Evolutionary conservation across 2,113 vertebrate species (phyloP), one percentile per base, ranked within the genome.

Genomic region (Muntiacus muntjak): DNA sequence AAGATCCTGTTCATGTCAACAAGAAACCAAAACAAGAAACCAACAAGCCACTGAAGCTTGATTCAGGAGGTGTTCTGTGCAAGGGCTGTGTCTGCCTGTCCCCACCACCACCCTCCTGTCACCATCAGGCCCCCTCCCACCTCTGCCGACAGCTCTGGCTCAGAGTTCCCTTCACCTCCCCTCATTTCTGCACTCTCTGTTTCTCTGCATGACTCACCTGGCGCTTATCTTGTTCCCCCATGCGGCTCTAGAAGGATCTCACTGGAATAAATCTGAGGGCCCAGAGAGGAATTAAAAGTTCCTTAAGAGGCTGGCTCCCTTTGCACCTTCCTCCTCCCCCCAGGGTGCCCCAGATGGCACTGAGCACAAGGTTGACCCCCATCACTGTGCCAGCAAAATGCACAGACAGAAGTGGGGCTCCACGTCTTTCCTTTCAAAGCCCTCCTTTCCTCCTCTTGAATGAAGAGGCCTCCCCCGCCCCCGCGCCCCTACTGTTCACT

Each of bases 201-300:
- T 10, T 11, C 45, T 85, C 83, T 26, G 83, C 6, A 2, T 13
- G 12, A 21, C 52, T n/a, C 28, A 14, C n/a, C 25, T 21, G 6
- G 17, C 0, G 0, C 58, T 54, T 25, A 5, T 36, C n/a, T 40
- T 3, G 1, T 5, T 40, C 0, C 7, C 57, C 58, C 19, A 4
- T 2, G 28, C 9, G 43, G 14, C 25, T 50, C 90, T 45, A 1
- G 55, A 15, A 60, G 90, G 50, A n/a, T 23, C 52, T 64, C 58
- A 0, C 19, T 1, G 15, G n/a, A 47, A 55, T 4, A 36, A 19
- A 47, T 15, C 58, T 6, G 36, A 79, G 81, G 54, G 57, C 79
- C 76, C 71, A 36, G 67, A 33, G 0, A 78, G 93, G 43, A 96
- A 83, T 26, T 21, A 1, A 54, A 23, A 50, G 4, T 10, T 71